Evolutionary conservation across 2,888 invertebrate species (phyloP), one percentile per base, ranked within the genome.

Genomic region (Lycaena phlaeas): DNA sequence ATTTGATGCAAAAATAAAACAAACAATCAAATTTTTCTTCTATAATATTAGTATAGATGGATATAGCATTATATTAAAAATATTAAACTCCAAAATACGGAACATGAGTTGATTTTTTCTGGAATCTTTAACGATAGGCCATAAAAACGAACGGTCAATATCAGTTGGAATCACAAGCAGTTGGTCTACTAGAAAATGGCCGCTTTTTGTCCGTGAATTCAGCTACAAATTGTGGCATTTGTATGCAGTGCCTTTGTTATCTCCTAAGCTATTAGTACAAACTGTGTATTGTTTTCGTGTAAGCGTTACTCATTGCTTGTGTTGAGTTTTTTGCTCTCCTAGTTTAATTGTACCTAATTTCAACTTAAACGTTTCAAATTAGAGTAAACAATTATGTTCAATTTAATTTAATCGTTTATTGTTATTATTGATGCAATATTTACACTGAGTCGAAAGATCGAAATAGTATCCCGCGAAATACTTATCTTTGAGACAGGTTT

Each of bases 131-230:
- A 77, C 68, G 65, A 64, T 48, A 41, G 54, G 52, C 61, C 53
- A 72, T 78, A 76, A 78, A 77, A 72, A 51, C 46, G 55, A 68
- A 56, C 61, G 67, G 61, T 58, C 64, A 62, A 62, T 60, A 54
- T 58, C 59, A 59, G 59, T 65, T 22, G 22, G 22, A 22, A 22
- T 22, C 22, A 9, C 22, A 22, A 22, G 9, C 22, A 5, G 7
- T 5, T 7, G n/a, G n/a, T n/a, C n/a, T n/a, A 22, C 7, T 22
- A 22, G 4, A 22, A 22, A 22, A 22, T 22, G 22, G 22, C 44
- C 12, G 31, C 45, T 51, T 49, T 54, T 54, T 56, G 48, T 41
- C 36, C 42, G 26, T 38, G 42, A 45, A 46, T 42, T 46, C 46
- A 36, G 37, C 36, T 31, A 39, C 43, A 29, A 43, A 47, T 42